Percentiles rank a stretch among this genome's conserved stretches.
These are phyloP conservation scores for Phoxinus dragarum DNA, from an alignment of 2,797 vertebrate species.

Conservation along the genomic window DNA sequence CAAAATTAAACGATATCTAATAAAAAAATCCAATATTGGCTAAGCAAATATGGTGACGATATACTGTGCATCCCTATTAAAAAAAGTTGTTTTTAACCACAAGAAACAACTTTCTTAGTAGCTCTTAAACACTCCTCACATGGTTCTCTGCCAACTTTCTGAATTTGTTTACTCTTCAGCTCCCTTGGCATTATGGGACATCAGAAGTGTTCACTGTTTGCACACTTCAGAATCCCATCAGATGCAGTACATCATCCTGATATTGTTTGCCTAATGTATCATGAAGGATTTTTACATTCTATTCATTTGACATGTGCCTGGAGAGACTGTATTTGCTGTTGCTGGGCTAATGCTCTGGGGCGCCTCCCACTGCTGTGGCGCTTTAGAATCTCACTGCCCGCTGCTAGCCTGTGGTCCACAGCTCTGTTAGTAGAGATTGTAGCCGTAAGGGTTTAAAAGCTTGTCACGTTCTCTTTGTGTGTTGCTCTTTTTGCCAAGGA, in stretches of 20 bases:
- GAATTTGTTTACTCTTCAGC: background rate
- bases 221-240: constrained; percentile 22
- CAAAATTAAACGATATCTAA: background rate
- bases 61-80: background rate
- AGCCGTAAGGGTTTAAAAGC: constrained; percentile 21
- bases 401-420: constrained; percentile 29
- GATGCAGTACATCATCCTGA: background rate
- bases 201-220: constrained; percentile 17
- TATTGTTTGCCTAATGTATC: constrained; percentile 3
- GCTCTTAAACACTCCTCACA: background rate
- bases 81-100: background rate
- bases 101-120: background rate
- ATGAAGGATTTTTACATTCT: constrained; percentile 9
- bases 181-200: background rate
- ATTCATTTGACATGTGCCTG: background rate
- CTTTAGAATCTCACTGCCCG: background rate
- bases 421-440: constrained; percentile 5
- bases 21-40: background rate
- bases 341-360: constrained; percentile 3
- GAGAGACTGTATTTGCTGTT: background rate
- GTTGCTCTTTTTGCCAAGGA: constrained; percentile 1
- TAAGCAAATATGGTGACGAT: background rate
- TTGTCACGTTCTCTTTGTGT: constrained; percentile 26
- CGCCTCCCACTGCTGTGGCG: constrained; percentile 1
- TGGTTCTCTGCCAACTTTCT: background rate